Percentiles rank a stretch among this genome's conserved stretches.
Conservation (phyloP, 2,797 vertebrate species). For the Rhabdomys pumilio region DNA sequence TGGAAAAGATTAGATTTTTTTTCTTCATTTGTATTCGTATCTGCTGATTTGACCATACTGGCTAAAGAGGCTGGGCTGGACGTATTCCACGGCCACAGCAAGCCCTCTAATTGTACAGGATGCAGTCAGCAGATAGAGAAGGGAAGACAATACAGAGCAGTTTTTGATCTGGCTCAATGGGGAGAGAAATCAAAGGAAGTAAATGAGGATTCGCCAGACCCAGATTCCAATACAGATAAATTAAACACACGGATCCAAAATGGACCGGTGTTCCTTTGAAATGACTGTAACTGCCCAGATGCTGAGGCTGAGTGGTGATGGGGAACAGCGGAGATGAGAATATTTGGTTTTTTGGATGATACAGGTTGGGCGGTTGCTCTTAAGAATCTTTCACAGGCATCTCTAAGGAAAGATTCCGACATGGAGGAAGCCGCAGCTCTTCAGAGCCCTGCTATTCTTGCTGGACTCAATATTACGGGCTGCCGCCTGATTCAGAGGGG, state of each 20-base stretch:
- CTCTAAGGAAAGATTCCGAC: neutral
- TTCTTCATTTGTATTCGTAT: constrained; percentile 65
- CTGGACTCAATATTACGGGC: neutral
- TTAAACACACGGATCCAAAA: constrained; percentile 70
- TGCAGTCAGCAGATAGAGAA: constrained; percentile 64
- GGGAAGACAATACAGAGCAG: constrained; percentile 39
- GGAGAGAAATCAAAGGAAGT: neutral
- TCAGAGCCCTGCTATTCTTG: neutral
- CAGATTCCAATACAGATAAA: constrained; percentile 27
- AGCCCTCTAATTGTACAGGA: constrained; percentile 52
- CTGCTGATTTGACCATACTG: constrained; percentile 52
- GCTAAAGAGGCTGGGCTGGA: neutral
- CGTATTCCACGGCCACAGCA: neutral
- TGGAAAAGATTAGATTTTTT: constrained; percentile 69
- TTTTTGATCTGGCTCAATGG: constrained; percentile 43
- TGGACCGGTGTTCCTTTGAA: constrained; percentile 39
- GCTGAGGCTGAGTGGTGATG: constrained; percentile 14
- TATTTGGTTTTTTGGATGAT: constrained; percentile 20
- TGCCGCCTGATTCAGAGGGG: neutral
- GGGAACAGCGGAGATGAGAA: neutral
- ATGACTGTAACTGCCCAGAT: constrained; percentile 17
- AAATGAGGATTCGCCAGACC: neutral
- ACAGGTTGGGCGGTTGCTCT: neutral
- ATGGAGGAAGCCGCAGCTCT: neutral
- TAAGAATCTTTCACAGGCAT: constrained; percentile 1